Conservation (phyloP, 2,888 invertebrate genomes). For the Hyles lineata region DNA sequence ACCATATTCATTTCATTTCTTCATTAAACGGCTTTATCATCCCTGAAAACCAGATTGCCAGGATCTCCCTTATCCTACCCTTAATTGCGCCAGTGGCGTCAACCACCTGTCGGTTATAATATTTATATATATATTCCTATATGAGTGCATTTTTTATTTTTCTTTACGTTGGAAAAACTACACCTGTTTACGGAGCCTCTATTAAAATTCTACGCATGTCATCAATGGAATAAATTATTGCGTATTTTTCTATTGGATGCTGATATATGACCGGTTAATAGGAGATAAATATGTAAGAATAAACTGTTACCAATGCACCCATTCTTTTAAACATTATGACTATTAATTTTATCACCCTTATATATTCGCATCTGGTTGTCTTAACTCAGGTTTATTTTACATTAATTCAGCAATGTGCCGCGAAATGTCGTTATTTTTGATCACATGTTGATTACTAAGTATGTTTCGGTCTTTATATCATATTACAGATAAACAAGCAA, state of each 20-base stretch:
- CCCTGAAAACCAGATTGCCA: conserved; percentile 65
- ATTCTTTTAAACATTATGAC: background rate
- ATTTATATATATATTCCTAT: conserved; percentile 58
- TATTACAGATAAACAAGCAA: no score
- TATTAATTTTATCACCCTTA: background rate
- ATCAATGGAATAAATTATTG: conserved; percentile 38
- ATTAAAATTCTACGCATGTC: conserved; percentile 45
- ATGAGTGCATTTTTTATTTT: conserved; percentile 56
- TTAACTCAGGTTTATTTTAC: background rate
- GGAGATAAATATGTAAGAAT: background rate
- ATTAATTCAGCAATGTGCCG: background rate
- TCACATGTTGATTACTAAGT: background rate
- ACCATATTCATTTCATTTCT: conserved; percentile 32
- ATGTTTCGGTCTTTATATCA: no score
- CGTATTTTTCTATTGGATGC: conserved; percentile 30
- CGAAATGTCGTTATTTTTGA: background rate
- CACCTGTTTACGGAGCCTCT: conserved; percentile 57
- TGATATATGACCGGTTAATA: conserved; percentile 9
- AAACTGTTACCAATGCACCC: background rate
- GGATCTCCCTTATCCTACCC: conserved; percentile 60
- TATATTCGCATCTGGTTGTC: background rate
- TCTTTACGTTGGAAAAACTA: conserved; percentile 65
- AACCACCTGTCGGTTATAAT: conserved; percentile 62
- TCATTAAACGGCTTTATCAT: conserved; percentile 46
- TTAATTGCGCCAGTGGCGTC: conserved; percentile 64